A percentile compares a stretch with the other conserved stretches of the same genome.
These are phyloP conservation scores for Python bivittatus DNA, from an alignment of 2,113 vertebrate species.

Conservation along the genomic window DNA sequence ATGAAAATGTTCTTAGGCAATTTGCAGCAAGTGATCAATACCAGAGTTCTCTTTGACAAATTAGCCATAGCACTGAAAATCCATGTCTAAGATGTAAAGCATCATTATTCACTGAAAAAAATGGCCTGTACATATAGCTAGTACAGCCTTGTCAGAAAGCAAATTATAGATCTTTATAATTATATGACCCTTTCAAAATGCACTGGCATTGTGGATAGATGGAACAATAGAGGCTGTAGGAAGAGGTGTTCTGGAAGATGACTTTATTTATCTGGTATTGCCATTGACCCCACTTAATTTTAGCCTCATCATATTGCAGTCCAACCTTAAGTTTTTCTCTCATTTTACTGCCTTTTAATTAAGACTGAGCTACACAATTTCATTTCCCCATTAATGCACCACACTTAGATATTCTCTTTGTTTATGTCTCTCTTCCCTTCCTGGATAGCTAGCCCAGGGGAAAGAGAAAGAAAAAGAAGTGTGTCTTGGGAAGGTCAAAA, in stretches of 20 bases:
- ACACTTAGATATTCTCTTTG: background rate
- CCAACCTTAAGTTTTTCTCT: background rate
- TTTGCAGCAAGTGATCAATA: constrained; percentile 54
- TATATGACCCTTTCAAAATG: constrained; percentile 26
- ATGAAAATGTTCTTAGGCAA: constrained; percentile 37
- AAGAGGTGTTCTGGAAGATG: background rate
- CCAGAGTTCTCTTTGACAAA: constrained; percentile 55
- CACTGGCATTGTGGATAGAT: background rate
- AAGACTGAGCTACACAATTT: background rate
- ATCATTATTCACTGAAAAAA: constrained; percentile 23
- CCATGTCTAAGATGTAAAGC: constrained; percentile 41
- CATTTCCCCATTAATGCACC: background rate
- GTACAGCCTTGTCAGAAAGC: constrained; percentile 35
- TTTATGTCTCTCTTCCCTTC: background rate
- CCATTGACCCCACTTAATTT: constrained; percentile 2
- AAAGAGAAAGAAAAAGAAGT: background rate
- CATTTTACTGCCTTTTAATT: constrained; percentile 13
- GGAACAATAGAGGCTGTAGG: background rate
- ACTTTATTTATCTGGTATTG: background rate
- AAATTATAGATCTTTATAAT: constrained; percentile 43
- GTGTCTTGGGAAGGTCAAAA: background rate
- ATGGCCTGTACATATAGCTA: constrained; percentile 40
- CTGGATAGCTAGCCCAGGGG: background rate
- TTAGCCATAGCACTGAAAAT: constrained; percentile 51
- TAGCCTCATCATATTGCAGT: background rate